Conservation (phyloP, 2,888 invertebrate genomes). For the Sminthurides aquaticus region DNA sequence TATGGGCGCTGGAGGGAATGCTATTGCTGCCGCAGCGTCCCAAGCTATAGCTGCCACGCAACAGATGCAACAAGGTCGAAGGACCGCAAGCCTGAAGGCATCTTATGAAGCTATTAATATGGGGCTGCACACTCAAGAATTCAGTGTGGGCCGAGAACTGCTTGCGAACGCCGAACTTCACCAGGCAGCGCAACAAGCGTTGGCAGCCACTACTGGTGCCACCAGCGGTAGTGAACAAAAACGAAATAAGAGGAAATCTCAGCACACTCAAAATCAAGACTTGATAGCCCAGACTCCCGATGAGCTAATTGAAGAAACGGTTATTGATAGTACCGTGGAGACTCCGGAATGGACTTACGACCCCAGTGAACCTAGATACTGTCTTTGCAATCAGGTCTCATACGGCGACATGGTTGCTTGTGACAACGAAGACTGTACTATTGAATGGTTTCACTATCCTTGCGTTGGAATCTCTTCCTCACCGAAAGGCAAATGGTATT, state of each 20-base stretch:
- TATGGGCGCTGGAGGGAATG: conserved; percentile 75
- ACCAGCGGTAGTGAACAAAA: conserved; percentile 35
- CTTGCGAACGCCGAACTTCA: conserved; percentile 47
- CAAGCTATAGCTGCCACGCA: conserved; percentile 95
- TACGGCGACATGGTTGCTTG: conserved; percentile 99
- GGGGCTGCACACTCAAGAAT: conserved; percentile 53
- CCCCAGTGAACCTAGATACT: conserved; percentile 93
- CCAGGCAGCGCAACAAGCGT: conserved; percentile 64
- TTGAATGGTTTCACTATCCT: conserved; percentile 98
- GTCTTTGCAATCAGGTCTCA: conserved; percentile 92
- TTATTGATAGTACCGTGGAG: conserved; percentile 50
- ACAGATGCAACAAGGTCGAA: conserved; percentile 85
- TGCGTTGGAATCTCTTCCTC: conserved; percentile 94
- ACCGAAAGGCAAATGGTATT: conserved; percentile 98
- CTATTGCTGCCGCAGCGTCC: conserved; percentile 88
- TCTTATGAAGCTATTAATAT: conserved; percentile 80
- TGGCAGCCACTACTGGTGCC: conserved; percentile 54
- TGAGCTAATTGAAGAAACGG: conserved; percentile 54
- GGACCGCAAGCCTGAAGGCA: conserved; percentile 88
- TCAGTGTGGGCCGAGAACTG: conserved; percentile 63
- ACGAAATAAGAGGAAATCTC: conserved; percentile 42
- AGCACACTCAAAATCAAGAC: conserved; percentile 38
- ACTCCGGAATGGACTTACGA: conserved; percentile 69
- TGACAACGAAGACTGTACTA: conserved; percentile 96
- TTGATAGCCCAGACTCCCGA: conserved; percentile 37